Conservation (phyloP, 2,797 vertebrate genomes). For the Aulostomus chinensis region DNA sequence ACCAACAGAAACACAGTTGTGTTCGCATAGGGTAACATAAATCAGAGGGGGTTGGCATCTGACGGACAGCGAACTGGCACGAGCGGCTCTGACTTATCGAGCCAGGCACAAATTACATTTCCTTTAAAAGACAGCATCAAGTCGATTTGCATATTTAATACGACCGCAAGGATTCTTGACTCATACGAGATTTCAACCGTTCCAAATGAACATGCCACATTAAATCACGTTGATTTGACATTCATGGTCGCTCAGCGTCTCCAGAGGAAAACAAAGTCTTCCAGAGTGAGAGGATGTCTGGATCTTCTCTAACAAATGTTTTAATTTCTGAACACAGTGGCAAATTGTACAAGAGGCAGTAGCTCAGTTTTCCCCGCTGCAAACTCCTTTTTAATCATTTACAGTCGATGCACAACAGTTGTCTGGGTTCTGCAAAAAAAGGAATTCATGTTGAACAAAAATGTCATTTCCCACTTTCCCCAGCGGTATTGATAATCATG, state of each 20-base stretch:
- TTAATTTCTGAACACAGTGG: conserved; percentile 9
- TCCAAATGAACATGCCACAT: no score
- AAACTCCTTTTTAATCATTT: neutral
- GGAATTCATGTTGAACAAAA: neutral
- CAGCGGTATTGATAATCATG: neutral
- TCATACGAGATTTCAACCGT: conserved; percentile 14
- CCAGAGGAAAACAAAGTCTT: conserved; percentile 38
- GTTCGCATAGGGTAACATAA: no score
- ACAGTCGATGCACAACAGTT: neutral
- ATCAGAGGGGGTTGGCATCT: neutral
- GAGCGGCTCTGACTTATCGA: no score
- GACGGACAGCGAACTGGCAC: neutral
- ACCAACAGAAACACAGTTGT: neutral
- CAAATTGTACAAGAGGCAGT: conserved; percentile 15
- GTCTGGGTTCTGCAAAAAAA: neutral
- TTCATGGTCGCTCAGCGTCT: conserved; percentile 38
- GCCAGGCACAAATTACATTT: no score
- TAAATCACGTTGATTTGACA: no score
- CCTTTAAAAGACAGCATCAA: neutral
- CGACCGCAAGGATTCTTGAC: no score
- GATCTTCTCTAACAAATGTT: conserved; percentile 5
- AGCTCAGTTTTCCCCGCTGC: neutral
- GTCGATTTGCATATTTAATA: conserved; percentile 1
- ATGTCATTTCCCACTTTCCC: neutral
- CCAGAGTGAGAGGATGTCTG: conserved; percentile 37